A percentile compares a stretch with the other conserved stretches of the same genome.
Conservation (phyloP, 1,140 invertebrate species). For the Propsilocerus akamusi region DNA sequence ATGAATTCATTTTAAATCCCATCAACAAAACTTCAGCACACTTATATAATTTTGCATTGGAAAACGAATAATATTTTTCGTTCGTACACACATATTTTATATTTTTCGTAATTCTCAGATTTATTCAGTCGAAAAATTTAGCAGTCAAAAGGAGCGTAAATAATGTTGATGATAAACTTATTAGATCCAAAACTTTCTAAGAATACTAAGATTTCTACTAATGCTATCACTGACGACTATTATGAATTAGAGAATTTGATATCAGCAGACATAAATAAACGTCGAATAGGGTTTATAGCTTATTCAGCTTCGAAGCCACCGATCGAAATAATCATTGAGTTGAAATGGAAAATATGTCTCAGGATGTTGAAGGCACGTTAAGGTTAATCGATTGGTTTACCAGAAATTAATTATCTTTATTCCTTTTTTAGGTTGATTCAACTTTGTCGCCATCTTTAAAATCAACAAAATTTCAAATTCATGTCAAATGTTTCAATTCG, state of each 20-base stretch:
- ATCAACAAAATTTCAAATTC: background rate
- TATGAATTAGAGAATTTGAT: background rate
- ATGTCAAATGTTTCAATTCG: too few relatives aligned
- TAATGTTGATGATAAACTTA: background rate
- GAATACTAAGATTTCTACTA: background rate
- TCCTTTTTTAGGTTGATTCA: background rate
- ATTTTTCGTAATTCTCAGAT: background rate
- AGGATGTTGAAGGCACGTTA: background rate
- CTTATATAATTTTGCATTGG: background rate
- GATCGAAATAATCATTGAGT: background rate
- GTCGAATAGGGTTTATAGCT: background rate
- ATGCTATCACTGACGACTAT: background rate
- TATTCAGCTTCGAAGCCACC: background rate
- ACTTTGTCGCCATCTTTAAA: background rate
- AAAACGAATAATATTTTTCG: background rate
- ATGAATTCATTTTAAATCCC: background rate
- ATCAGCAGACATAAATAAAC: background rate
- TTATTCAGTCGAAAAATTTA: background rate
- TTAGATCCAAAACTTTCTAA: background rate
- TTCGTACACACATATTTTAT: background rate
- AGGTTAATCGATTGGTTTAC: background rate
- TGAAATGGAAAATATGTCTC: background rate
- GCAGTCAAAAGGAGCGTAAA: background rate
- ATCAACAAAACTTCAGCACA: too few relatives aligned
- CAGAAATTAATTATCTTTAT: too few relatives aligned